Conservation (phyloP, 35 echinoderm and acorn worm species). For the Hemicentrotus pulcherrimus region DNA sequence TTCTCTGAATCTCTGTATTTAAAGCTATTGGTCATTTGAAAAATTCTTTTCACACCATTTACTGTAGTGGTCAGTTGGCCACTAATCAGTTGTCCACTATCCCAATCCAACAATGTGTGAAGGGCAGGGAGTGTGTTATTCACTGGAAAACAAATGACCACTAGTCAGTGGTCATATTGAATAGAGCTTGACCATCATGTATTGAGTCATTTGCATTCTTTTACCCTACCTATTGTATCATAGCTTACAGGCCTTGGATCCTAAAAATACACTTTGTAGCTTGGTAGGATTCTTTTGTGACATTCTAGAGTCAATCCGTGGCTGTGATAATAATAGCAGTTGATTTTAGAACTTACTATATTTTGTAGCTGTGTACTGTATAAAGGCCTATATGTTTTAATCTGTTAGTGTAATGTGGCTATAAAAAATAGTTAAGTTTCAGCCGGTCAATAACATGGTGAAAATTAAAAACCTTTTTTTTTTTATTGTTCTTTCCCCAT, state of each 20-base stretch:
- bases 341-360: no score
- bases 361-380: no score
- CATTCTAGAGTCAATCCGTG: background rate
- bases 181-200: background rate
- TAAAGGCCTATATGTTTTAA: background rate
- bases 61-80: conserved; percentile 7
- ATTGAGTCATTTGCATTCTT: background rate
- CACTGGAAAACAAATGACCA: background rate
- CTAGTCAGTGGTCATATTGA: background rate
- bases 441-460: no score
- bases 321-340: background rate
- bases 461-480: no score
- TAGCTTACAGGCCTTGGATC: background rate
- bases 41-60: conserved; percentile 19
- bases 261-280: conserved; percentile 1
- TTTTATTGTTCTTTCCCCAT: no score
- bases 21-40: background rate
- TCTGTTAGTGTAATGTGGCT: background rate
- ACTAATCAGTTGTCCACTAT: background rate
- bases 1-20: background rate
- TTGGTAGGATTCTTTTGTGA: background rate
- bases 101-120: background rate
- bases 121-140: background rate
- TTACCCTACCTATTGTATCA: background rate
- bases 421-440: no score